Base-by-base conservation (phyloP, 2,113 vertebrate species). In the Geococcyx californianus region DNA sequence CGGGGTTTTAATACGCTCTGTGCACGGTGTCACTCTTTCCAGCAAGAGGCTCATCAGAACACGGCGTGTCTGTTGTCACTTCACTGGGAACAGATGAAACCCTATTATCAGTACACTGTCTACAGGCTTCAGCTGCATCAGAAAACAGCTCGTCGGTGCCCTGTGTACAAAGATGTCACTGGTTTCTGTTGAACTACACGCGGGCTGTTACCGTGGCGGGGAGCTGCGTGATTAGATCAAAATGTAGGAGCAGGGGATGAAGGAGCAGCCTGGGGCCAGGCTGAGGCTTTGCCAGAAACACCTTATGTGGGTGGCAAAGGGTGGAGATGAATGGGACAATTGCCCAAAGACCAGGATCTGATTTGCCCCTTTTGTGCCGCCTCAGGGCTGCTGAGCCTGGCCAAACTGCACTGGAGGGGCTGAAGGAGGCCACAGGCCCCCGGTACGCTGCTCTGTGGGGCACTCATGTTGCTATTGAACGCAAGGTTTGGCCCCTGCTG, bases 61-160 rank as follows among this genome's bases (percentile, higher is more conserved):
- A 94, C 11, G 87, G 94, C 93, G 38, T 75, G 79, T 96, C 95
- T 93, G 74, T 95, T 96, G 95, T 96, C 96, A 93, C 95, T 92
- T 95, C 77, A n/a, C 84, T n/a, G 72, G 74, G 84, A 95, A 74
- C 76, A 89, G 94, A 93, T 79, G 93, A 95, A 96, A 95, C 94
- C 95, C 92, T 91, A 90, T 96, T 97, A 96, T 93, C 90, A 77
- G 92, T 66, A 80, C 68, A 42, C 25, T 33, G 70, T 83, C 94
- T 87, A 59, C 87, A 77, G 74, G 83, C 90, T 92, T 68, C 78
- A 2, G 29, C 73, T 84, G 93, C 93, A 92, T 87, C 78, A 84
- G 80, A 89, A 91, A 97, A 33, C 96, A 93, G 91, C 94, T 94
- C 63, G 3, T 63, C 23, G 5, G 80, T 45, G 78, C 83, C 16